Conservation (phyloP, 37 sponge, comb jelly and placozoan species). For the Dysidea cf. avara region DNA sequence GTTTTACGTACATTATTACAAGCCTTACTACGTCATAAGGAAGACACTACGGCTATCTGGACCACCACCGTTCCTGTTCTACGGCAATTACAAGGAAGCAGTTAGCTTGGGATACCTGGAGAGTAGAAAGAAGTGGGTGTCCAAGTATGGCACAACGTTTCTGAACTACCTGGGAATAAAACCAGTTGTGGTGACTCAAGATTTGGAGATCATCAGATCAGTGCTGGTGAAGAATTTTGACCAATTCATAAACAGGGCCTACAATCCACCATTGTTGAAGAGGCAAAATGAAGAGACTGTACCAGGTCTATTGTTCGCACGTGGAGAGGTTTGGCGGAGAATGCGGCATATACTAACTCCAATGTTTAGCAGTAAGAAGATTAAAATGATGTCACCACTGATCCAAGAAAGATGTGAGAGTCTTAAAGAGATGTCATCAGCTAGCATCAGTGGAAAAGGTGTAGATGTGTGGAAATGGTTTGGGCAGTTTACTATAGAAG, state of each 20-base stretch:
- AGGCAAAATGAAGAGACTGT: neutral
- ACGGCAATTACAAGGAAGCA: no score
- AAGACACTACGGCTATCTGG: no score
- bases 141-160: no score
- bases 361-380: slow-evolving; percentile 55
- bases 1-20: no score
- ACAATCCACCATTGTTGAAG: no score
- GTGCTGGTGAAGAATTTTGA: slow-evolving; percentile 49
- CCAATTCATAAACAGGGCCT: slow-evolving; percentile 42
- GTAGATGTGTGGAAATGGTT: slow-evolving; percentile 51
- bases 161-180: slow-evolving; percentile 37
- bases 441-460: slow-evolving; percentile 36
- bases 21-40: no score
- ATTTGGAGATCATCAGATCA: slow-evolving; percentile 56
- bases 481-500: slow-evolving; percentile 70
- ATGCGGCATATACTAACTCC: slow-evolving; percentile 56
- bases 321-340: slow-evolving; percentile 45
- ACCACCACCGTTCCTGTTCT: no score
- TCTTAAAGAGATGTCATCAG: slow-evolving; percentile 25
- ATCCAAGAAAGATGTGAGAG: slow-evolving; percentile 7
- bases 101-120: no score
- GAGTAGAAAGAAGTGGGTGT: no score
- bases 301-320: slow-evolving; percentile 38
- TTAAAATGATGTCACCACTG: slow-evolving; percentile 77
- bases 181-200: slow-evolving; percentile 26